Evolutionary conservation across 2,888 invertebrate species (phyloP).

Genomic region (Lasiommata megera): DNA sequence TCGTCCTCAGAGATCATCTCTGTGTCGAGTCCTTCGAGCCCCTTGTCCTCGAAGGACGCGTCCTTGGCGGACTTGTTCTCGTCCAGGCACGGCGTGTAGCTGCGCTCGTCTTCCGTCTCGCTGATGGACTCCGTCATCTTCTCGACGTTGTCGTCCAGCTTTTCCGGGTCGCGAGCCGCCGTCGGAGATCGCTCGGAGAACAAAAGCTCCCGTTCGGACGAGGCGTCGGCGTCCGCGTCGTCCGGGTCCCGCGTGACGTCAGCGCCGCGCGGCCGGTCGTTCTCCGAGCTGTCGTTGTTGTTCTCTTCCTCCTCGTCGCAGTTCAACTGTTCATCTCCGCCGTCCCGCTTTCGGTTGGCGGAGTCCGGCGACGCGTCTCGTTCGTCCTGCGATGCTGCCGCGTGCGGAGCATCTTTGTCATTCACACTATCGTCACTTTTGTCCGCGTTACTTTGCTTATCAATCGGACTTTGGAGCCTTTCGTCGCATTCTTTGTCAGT

Average conservation of each 20-base stretch:
- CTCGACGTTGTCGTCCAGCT: slow-evolving; percentile 74
- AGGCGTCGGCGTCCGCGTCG: slow-evolving; percentile 18
- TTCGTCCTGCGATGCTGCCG: no score
- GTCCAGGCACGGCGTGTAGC: slow-evolving; percentile 87
- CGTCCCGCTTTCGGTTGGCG: background rate
- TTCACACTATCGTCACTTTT: background rate
- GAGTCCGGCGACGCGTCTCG: background rate
- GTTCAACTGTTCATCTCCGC: slow-evolving; percentile 9
- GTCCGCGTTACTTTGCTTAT: background rate
- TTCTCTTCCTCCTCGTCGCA: slow-evolving; percentile 24
- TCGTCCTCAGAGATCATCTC: slow-evolving; percentile 89
- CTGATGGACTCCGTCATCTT: slow-evolving; percentile 83
- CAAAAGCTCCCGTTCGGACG: slow-evolving; percentile 30
- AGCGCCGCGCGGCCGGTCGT: background rate
- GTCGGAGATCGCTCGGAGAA: background rate
- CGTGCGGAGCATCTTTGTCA: background rate
- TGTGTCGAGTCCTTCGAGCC: slow-evolving; percentile 84
- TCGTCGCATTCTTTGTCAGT: background rate
- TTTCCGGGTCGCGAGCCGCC: slow-evolving; percentile 54
- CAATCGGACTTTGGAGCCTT: no score
- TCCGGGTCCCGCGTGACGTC: slow-evolving; percentile 12
- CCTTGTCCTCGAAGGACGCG: slow-evolving; percentile 63
- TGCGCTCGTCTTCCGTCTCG: slow-evolving; percentile 84
- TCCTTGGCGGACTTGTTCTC: slow-evolving; percentile 78
- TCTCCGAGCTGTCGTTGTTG: background rate